phyloP scores from a whole-genome alignment of 1,140 invertebrate genomes.

The Lerema accius region DNA sequence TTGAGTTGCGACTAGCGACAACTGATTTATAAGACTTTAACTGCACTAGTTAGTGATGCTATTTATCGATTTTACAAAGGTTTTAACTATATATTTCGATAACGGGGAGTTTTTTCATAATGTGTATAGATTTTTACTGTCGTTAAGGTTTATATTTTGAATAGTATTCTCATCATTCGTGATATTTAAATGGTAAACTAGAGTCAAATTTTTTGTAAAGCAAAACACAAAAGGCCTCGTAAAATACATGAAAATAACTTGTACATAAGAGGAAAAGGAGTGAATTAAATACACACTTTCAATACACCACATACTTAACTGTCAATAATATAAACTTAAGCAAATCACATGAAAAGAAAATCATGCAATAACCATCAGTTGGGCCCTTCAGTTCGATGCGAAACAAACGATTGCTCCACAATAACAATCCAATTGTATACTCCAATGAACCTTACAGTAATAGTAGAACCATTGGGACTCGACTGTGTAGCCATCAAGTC shows the following conservation, averaged over 20 bases:
- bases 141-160: too few species aligned
- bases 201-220: too few species aligned
- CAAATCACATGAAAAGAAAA: conserved; percentile 22
- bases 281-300: too few species aligned
- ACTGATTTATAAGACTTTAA: conserved; percentile 66
- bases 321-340: not conserved
- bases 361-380: conserved; percentile 18
- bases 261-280: too few species aligned
- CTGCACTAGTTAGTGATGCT: conserved; percentile 57
- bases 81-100: too few species aligned
- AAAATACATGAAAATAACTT: too few species aligned
- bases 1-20: conserved; percentile 66
- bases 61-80: not conserved
- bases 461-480: not conserved
- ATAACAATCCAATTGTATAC: conserved; percentile 47
- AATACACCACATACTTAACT: not conserved
- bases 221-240: too few species aligned
- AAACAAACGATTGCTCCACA: conserved; percentile 42
- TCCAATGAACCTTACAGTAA: conserved; percentile 17
- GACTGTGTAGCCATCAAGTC: not conserved
- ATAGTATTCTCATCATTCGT: too few species aligned
- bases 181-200: too few species aligned
- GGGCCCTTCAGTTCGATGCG: conserved; percentile 34
- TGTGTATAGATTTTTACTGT: too few species aligned
- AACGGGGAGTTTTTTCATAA: too few species aligned